A percentile compares a stretch with the other conserved stretches of the same genome.
Evolutionary conservation across 1,140 invertebrate species (phyloP).

Genomic region (Homarus americanus): DNA sequence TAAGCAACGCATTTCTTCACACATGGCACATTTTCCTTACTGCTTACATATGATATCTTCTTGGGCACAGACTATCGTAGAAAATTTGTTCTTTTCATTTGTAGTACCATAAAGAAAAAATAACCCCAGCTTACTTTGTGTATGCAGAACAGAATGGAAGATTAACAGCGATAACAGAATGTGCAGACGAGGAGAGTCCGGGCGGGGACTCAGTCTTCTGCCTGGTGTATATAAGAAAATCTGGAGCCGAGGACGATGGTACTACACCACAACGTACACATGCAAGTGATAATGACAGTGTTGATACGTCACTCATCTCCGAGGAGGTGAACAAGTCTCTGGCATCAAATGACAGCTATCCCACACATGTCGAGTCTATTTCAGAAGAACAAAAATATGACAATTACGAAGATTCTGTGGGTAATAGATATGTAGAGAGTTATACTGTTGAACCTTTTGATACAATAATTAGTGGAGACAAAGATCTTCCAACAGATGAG

Average conservation of each 20-base stretch:
- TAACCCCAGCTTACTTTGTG: slow-evolving; percentile 44
- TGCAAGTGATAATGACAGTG: no score
- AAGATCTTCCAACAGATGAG: no score
- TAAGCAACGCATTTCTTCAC: neutral
- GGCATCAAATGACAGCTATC: no score
- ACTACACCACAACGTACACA: neutral
- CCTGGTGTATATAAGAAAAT: neutral
- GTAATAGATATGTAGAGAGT: no score
- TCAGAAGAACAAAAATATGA: no score
- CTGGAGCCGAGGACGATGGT: neutral
- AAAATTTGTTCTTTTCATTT: neutral
- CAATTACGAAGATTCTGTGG: no score
- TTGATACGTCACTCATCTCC: no score
- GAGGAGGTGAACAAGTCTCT: no score
- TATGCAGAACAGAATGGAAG: slow-evolving; percentile 26
- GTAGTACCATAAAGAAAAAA: neutral
- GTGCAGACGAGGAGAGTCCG: neutral
- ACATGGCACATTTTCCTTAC: neutral
- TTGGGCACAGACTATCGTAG: neutral
- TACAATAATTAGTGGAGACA: no score
- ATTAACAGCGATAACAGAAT: slow-evolving; percentile 23
- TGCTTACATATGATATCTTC: neutral
- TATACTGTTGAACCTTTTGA: no score
- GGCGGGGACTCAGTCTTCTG: neutral
- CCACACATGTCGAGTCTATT: no score